These are phyloP conservation scores for Phaetusa simplex DNA, from an alignment of 2,113 vertebrate species.

Conservation along the genomic window DNA sequence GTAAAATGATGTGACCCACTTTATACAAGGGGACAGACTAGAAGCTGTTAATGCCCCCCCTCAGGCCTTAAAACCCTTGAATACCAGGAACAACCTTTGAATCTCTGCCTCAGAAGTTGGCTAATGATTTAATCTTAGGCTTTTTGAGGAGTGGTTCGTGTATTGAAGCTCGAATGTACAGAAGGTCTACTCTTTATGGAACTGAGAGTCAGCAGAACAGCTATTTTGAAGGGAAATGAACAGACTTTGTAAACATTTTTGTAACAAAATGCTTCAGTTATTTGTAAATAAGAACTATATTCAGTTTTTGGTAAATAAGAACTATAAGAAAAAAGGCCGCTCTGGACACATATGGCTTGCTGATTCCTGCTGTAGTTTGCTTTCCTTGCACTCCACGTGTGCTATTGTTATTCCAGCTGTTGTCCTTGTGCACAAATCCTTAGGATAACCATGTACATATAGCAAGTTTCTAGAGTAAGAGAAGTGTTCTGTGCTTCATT, in stretches of 20 bases:
- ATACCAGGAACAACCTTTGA: background rate
- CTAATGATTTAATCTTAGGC: background rate
- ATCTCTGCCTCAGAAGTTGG: background rate
- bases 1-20: background rate
- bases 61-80: background rate
- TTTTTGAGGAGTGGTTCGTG: background rate
- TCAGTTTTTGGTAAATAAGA: background rate
- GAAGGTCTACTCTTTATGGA: background rate
- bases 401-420: background rate
- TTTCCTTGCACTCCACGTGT: background rate
- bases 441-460: background rate
- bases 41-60: background rate
- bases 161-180: background rate
- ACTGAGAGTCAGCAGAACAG: background rate
- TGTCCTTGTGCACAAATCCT: background rate
- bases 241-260: background rate
- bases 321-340: background rate
- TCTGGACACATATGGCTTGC: background rate
- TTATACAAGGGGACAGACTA: background rate
- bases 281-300: background rate
- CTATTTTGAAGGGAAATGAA: background rate
- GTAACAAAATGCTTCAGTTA: background rate
- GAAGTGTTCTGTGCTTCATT: background rate
- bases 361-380: background rate
- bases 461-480: background rate